Conservation (phyloP, 2,113 vertebrate species). For the Oreochromis aureus region DNA sequence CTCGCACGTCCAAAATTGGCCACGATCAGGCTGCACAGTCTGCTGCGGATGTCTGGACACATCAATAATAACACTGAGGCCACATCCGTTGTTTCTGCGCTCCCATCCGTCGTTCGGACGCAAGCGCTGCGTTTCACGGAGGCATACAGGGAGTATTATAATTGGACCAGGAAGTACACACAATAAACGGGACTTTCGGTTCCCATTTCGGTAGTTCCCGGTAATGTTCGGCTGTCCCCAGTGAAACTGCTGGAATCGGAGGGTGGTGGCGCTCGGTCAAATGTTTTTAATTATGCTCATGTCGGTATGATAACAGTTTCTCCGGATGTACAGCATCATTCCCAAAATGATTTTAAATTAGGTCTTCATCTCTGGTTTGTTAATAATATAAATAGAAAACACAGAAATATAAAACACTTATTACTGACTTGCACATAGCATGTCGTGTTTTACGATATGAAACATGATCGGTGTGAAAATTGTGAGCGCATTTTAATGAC, state of each 20-base stretch:
- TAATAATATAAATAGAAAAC: neutral
- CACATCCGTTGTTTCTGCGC: conserved; percentile 29
- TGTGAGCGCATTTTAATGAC: neutral
- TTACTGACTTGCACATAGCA: neutral
- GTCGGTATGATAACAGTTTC: neutral
- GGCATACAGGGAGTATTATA: neutral
- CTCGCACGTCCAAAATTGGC: conserved; percentile 5
- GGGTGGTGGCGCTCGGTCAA: neutral
- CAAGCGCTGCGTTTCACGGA: conserved; percentile 9
- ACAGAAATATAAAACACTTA: accelerated
- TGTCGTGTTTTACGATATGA: neutral
- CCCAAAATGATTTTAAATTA: neutral
- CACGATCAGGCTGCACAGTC: neutral
- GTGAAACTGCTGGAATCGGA: neutral
- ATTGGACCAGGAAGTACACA: conserved; percentile 53
- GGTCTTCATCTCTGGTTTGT: neutral
- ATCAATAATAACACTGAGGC: conserved; percentile 11
- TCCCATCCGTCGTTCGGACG: conserved; percentile 28
- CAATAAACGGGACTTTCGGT: conserved; percentile 26
- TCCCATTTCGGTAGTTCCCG: conserved; percentile 38
- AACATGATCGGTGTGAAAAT: neutral
- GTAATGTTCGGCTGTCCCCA: conserved; percentile 13
- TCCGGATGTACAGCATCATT: neutral
- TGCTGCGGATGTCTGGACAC: conserved; percentile 37
- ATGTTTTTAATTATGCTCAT: neutral